Conservation (phyloP, 2,888 invertebrate genomes). For the Hipparchia sbordonii region DNA sequence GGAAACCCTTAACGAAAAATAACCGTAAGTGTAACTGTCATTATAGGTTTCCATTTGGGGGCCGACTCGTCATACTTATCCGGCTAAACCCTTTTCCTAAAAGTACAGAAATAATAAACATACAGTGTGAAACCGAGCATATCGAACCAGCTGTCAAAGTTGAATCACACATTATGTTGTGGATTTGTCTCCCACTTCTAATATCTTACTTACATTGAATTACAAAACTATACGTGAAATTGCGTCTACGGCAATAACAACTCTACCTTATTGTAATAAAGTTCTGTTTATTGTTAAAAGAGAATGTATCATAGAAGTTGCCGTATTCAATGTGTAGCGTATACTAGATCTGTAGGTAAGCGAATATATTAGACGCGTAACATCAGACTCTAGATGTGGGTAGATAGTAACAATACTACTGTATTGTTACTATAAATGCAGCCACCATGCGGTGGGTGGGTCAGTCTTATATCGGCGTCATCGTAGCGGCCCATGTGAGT, state of each 20-base stretch:
- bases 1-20: too few relatives aligned
- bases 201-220: slow-evolving; percentile 36
- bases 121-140: slow-evolving; percentile 12
- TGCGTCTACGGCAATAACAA: neutral
- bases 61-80: too few relatives aligned
- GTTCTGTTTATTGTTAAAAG: neutral
- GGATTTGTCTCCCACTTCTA: slow-evolving; percentile 32
- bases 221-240: slow-evolving; percentile 16
- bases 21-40: too few relatives aligned
- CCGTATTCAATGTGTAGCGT: slow-evolving; percentile 36
- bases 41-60: too few relatives aligned
- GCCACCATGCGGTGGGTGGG: too few relatives aligned
- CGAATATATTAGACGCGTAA: too few relatives aligned
- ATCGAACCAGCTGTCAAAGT: slow-evolving; percentile 32
- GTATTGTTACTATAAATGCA: too few relatives aligned
- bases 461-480: too few relatives aligned
- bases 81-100: neutral
- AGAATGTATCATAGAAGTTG: neutral
- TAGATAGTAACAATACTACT: too few relatives aligned
- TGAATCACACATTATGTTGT: slow-evolving; percentile 30
- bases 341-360: too few relatives aligned
- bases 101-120: neutral
- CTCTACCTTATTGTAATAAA: neutral
- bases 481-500: too few relatives aligned
- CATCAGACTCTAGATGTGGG: too few relatives aligned